Percentiles rank a stretch among this genome's conserved stretches.
phyloP scores from a whole-genome alignment of 2,113 vertebrate species.

The Puma concolor region DNA sequence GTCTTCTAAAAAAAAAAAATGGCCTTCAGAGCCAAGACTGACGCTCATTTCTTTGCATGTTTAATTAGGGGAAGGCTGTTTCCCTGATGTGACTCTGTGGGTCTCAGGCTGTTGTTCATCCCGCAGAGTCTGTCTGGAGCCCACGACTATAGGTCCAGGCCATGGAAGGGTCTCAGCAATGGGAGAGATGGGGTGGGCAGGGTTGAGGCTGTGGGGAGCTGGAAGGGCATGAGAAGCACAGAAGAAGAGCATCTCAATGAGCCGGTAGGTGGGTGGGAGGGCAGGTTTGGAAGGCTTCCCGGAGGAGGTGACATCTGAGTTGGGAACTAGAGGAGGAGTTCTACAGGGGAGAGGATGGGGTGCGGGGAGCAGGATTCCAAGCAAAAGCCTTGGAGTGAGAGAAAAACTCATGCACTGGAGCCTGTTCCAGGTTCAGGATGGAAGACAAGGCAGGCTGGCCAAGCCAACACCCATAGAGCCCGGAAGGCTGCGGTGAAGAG shows the following conservation, averaged over 20 bases:
- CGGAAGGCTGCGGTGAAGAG: neutral
- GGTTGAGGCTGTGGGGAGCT: neutral
- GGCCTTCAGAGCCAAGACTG: neutral
- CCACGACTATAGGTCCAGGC: neutral
- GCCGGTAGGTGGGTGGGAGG: no score
- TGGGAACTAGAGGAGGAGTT: neutral
- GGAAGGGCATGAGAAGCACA: neutral
- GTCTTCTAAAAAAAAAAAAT: neutral
- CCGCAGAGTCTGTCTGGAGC: neutral
- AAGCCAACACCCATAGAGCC: neutral
- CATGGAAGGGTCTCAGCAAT: neutral
- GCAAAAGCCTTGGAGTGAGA: neutral
- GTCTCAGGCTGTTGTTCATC: neutral
- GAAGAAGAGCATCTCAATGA: neutral
- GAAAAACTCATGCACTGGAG: neutral
- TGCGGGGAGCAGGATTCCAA: neutral
- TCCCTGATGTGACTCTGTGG: neutral
- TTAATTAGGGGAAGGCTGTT: neutral
- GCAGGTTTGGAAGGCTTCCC: neutral
- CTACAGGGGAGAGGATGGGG: neutral
- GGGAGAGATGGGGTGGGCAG: neutral
- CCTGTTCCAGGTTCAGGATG: neutral
- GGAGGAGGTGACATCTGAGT: neutral
- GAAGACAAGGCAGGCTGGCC: neutral
- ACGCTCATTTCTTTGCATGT: neutral